Percentiles rank a stretch among this genome's conserved stretches.
Conservation (phyloP, 2,113 vertebrate species). For the Ailuropoda melanoleuca region DNA sequence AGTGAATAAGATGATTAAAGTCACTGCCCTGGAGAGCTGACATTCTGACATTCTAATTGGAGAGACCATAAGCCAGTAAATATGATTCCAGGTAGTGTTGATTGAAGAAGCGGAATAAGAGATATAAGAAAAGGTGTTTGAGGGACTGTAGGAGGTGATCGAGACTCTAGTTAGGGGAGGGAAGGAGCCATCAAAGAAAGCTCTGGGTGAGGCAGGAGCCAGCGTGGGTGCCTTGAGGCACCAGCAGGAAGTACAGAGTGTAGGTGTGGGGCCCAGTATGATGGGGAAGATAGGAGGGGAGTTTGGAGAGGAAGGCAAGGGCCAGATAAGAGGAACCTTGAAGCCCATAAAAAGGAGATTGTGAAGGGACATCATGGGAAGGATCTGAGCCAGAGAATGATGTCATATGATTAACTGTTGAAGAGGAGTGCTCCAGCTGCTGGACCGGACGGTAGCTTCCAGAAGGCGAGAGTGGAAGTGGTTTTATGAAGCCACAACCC, state of each 20-base stretch:
- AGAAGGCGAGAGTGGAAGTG: conserved; percentile 29
- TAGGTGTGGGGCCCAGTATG: no score
- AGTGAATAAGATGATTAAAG: background rate
- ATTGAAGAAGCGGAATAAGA: background rate
- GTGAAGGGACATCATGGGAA: background rate
- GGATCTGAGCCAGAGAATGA: background rate
- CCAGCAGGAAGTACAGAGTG: background rate
- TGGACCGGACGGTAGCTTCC: background rate
- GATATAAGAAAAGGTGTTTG: background rate
- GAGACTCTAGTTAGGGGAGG: background rate
- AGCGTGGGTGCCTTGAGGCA: background rate
- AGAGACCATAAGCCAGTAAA: background rate
- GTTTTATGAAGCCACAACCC: conserved; percentile 18
- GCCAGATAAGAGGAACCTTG: background rate
- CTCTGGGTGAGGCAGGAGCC: background rate
- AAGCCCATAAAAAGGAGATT: background rate
- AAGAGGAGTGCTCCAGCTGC: background rate
- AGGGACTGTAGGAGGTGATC: background rate
- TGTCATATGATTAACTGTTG: background rate
- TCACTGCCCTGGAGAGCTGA: background rate
- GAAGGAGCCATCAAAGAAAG: background rate
- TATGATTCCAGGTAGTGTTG: background rate
- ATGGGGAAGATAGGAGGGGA: background rate
- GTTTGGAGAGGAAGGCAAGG: background rate
- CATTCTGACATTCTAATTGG: background rate